phyloP scores from a whole-genome alignment of 1,140 invertebrate species.

The Xylocopa sonorina region DNA sequence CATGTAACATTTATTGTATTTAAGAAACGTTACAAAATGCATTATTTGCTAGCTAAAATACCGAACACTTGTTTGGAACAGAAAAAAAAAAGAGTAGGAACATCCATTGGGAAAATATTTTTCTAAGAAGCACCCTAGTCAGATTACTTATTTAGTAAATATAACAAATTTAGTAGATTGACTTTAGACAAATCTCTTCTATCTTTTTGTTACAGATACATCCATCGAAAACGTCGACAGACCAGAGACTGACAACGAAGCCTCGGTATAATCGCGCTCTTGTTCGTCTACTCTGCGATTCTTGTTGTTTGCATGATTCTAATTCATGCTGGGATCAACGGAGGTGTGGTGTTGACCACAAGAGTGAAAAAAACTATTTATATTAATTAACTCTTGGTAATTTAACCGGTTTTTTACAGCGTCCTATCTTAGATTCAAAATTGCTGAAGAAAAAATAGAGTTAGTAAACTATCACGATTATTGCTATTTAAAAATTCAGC shows the following conservation, averaged over 20 bases:
- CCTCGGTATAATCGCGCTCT: conserved; percentile 82
- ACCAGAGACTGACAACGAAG: conserved; percentile 83
- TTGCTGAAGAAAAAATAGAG: background rate
- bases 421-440: conserved; percentile 26
- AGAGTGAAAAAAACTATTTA: conserved; percentile 9
- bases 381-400: conserved; percentile 7
- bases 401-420: background rate
- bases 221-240: conserved; percentile 71
- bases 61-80: background rate
- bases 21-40: background rate
- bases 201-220: conserved; percentile 59
- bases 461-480: background rate
- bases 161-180: background rate
- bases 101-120: background rate
- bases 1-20: background rate
- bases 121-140: background rate
- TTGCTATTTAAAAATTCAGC: background rate
- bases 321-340: conserved; percentile 83
- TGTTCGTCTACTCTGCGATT: conserved; percentile 83
- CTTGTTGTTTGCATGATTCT: conserved; percentile 82
- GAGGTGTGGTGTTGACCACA: conserved; percentile 78
- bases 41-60: background rate
- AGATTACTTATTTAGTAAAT: background rate
- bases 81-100: conserved; percentile 1
- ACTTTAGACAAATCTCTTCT: background rate